Base-by-base conservation (phyloP, 2,888 invertebrate species). In the Crocallis elinguaria region DNA sequence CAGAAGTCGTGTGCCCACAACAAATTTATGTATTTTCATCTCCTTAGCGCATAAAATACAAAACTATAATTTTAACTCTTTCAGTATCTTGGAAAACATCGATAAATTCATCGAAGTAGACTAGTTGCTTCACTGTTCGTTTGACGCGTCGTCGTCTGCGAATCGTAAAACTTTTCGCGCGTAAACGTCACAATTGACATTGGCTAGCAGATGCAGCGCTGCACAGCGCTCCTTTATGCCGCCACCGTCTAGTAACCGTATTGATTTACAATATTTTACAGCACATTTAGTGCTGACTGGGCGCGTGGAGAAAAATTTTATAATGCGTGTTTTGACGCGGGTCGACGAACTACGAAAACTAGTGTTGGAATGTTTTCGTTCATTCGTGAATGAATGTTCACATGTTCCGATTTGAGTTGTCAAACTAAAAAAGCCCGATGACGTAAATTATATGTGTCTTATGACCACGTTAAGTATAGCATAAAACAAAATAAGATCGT, bases 141-240 rank as follows among this genome's bases (percentile, higher is more conserved):
- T 79, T 80, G 82, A 80, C 82, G 80, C 81, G 72, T 73, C 71
- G 89, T 88, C 91, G 89, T 88, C 91, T 88, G 85, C 75, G 67
- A 77, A 73, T 87, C 89, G 82, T 91, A 90, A 89, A 91, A 87
- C 88, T 90, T 87, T 88, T 86, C 83, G 89, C 88, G 88, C 89
- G 88, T 90, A 88, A 91, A 91, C 83, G 89, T 91, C 91, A 86
- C 80, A 71, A 77, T 80, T 85, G 89, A 86, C 84, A 81, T 79
- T 78, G 79, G 76, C 69, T 73, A 88, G 86, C 88, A 87, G 88
- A 87, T 88, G 88, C 78, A 85, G 88, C 88, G 87, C 86, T 86
- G 77, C 67, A 71, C 75, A 77, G 79, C 76, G 69, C 70, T 75
- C 77, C 80, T 82, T 83, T 84, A 81, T 84, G 75, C 65, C 59